A percentile compares a stretch with the other conserved stretches of the same genome.
Conservation (phyloP, 35 echinoderm and acorn worm genomes). For the Apostichopus californicus region DNA sequence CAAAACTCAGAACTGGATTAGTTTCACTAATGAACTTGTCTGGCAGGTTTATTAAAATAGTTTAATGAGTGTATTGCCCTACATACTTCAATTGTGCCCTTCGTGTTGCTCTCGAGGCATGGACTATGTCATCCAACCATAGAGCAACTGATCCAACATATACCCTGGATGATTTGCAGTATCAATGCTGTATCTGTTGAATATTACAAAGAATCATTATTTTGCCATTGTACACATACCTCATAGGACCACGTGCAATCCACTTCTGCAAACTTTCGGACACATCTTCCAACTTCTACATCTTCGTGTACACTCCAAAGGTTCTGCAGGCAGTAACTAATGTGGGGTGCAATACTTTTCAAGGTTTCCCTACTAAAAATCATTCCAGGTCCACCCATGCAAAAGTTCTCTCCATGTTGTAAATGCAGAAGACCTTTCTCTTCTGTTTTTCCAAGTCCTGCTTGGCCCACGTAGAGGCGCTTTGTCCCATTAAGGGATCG, state of each 20-base stretch:
- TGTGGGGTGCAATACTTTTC: constrained; percentile 76
- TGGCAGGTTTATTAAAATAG: no score
- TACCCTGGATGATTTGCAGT: no score
- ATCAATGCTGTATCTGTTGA: no score
- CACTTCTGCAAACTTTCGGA: constrained; percentile 91
- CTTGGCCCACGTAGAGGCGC: constrained; percentile 88
- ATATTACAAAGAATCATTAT: no score
- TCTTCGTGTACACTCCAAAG: constrained; percentile 97
- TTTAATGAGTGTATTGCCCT: no score
- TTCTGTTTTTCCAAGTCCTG: constrained; percentile 83
- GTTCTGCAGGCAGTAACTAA: constrained; percentile 98
- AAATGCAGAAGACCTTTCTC: constrained; percentile 83
- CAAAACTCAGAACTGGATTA: no score
- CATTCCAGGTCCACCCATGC: constrained; percentile 98
- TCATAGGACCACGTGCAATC: constrained; percentile 99
- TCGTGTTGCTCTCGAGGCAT: no score
- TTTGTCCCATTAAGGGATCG: constrained; percentile 82
- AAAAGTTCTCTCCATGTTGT: constrained; percentile 88
- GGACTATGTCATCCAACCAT: no score
- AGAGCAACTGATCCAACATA: no score
- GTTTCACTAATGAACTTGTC: no score
- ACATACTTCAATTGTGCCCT: no score
- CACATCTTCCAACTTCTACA: constrained; percentile 95
- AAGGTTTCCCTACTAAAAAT: constrained; percentile 93
- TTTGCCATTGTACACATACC: constrained; percentile 61